phyloP scores from a whole-genome alignment of 2,888 invertebrate species.

The Acrobasis suavella region DNA sequence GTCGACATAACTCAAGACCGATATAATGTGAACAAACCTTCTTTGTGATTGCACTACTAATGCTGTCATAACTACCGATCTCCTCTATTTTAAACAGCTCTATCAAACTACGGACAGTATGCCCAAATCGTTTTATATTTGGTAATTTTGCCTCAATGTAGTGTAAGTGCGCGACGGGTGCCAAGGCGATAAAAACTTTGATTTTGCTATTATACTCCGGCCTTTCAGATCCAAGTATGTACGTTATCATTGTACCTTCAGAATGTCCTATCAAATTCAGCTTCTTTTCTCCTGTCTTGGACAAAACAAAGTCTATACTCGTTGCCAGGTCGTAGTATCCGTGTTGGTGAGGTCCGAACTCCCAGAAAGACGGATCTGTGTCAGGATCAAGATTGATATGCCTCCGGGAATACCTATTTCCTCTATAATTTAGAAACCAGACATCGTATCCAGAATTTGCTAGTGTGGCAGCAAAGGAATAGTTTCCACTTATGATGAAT shows the following conservation, averaged over 20 bases:
- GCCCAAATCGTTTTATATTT: not conserved
- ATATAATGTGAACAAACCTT: not conserved
- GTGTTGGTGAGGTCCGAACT: conserved; percentile 80
- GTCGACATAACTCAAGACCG: not conserved
- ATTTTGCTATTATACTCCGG: conserved; percentile 83
- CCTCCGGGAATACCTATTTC: conserved; percentile 26
- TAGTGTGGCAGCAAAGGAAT: conserved; percentile 16
- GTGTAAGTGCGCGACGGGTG: conserved; percentile 61
- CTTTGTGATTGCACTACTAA: not conserved
- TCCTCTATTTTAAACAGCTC: not conserved
- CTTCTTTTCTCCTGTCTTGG: conserved; percentile 68
- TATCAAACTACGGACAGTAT: not conserved
- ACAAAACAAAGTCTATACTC: conserved; percentile 58
- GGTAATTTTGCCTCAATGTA: not conserved
- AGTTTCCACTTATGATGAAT: conserved; percentile 22
- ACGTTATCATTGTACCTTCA: conserved; percentile 82
- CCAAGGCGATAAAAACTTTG: conserved; percentile 68
- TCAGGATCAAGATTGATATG: conserved; percentile 24
- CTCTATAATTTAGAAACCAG: conserved; percentile 26
- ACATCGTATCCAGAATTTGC: conserved; percentile 26
- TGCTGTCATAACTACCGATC: not conserved
- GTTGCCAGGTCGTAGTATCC: conserved; percentile 85
- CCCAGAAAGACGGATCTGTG: not conserved
- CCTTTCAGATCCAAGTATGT: conserved; percentile 68
- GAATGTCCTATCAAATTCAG: conserved; percentile 86